A percentile compares a stretch with the other conserved stretches of the same genome.
Evolutionary conservation across 2,797 vertebrate species (phyloP).

Genomic region (Arremon aurantiirostris): DNA sequence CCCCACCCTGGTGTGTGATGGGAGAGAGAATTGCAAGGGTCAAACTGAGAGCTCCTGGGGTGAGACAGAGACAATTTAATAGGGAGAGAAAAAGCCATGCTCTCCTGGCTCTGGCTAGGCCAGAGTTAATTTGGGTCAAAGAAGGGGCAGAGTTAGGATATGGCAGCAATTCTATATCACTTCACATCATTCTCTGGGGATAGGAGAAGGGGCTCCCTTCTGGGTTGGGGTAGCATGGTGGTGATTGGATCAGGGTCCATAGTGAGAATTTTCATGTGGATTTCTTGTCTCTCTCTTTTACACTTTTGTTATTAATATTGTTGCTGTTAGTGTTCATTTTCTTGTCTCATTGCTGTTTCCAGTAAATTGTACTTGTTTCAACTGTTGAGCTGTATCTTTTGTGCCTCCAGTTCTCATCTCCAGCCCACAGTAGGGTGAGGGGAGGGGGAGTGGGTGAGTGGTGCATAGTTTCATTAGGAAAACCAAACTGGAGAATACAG

Average conservation of each 20-base stretch:
- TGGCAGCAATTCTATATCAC: background rate
- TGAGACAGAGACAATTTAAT: background rate
- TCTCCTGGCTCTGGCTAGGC: background rate
- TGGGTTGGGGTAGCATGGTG: accelerated
- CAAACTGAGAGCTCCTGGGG: accelerated
- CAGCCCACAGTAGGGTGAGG: background rate
- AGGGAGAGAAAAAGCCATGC: background rate
- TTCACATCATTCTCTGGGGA: background rate
- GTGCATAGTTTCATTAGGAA: background rate
- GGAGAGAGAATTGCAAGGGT: background rate
- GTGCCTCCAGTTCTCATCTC: background rate
- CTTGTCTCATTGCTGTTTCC: accelerated
- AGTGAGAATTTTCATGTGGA: background rate
- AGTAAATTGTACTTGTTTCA: background rate
- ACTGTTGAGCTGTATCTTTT: background rate
- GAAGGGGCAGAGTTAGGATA: accelerated
- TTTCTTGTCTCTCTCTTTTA: background rate
- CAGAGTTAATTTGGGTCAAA: background rate
- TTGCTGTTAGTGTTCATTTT: background rate
- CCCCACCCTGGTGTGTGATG: background rate
- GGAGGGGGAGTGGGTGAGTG: accelerated
- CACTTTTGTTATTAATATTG: background rate
- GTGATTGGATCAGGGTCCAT: accelerated
- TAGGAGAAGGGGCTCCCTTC: background rate
- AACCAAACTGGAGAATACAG: background rate